Evolutionary conservation across 2,113 vertebrate genomes (phyloP).

Genomic region (Myotis lucifugus): DNA sequence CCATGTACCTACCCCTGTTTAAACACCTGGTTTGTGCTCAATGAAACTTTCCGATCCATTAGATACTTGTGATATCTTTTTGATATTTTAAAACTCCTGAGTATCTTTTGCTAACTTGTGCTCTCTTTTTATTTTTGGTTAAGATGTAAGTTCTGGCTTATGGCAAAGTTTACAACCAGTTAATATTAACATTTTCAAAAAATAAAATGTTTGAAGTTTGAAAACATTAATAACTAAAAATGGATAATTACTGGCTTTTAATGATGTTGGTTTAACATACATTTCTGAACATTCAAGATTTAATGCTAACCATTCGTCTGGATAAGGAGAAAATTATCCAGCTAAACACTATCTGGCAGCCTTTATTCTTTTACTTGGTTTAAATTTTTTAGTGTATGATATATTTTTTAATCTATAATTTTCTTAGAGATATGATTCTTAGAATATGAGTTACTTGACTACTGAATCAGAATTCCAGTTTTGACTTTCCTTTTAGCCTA

Average conservation of each 20-base stretch:
- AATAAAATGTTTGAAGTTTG: neutral
- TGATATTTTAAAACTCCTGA: neutral
- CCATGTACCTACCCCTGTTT: neutral
- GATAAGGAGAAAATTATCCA: neutral
- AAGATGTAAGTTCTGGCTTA: slow-evolving; percentile 20
- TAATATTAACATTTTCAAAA: neutral
- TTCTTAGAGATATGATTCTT: neutral
- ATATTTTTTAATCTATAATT: neutral
- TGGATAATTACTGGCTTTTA: neutral
- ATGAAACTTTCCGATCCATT: neutral
- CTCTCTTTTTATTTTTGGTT: slow-evolving; percentile 32
- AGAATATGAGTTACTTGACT: neutral
- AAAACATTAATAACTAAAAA: slow-evolving; percentile 4
- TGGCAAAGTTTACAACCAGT: neutral
- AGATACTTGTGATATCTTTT: neutral
- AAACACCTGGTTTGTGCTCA: neutral
- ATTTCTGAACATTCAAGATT: neutral
- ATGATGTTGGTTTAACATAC: neutral
- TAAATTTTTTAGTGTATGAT: neutral
- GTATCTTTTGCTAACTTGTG: neutral
- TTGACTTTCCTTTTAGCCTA: slow-evolving; percentile 1
- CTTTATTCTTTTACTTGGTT: neutral
- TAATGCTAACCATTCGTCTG: neutral
- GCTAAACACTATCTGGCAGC: neutral
- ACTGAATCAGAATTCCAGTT: neutral